Percentiles rank a stretch among this genome's conserved stretches.
These are phyloP conservation scores for Rhopilema esculentum DNA, from an alignment of 30 jellyfish, hydroid and myxozoan species.

Conservation along the genomic window DNA sequence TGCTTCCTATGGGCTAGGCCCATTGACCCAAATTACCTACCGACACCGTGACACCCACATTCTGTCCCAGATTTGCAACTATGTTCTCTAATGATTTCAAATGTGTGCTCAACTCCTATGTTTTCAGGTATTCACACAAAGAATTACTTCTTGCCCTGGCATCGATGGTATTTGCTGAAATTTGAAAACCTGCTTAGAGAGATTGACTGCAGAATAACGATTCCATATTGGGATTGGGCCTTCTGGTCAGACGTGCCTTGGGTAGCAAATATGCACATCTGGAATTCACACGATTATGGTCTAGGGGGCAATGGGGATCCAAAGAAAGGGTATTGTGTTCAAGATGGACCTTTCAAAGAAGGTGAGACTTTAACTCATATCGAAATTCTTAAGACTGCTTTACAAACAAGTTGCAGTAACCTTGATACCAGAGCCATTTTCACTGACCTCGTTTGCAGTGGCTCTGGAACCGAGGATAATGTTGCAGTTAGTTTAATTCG, in stretches of 20 bases:
- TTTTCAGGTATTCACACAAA: constrained; percentile 72
- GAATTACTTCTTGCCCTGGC: constrained; percentile 84
- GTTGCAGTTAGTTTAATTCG: too few species aligned
- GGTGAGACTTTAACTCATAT: constrained; percentile 27
- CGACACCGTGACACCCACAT: too few species aligned
- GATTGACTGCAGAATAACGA: constrained; percentile 85
- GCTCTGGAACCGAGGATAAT: too few species aligned
- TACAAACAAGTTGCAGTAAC: too few species aligned
- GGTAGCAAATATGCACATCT: constrained; percentile 68
- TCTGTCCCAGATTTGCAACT: too few species aligned
- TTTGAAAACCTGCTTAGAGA: constrained; percentile 82
- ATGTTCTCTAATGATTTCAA: too few species aligned
- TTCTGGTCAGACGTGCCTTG: constrained; percentile 76
- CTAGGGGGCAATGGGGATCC: constrained; percentile 93
- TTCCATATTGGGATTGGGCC: constrained; percentile 98
- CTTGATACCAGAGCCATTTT: too few species aligned
- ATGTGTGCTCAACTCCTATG: too few species aligned
- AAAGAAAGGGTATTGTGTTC: constrained; percentile 79
- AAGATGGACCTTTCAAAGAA: constrained; percentile 80
- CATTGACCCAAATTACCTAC: too few species aligned
- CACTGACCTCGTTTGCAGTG: too few species aligned
- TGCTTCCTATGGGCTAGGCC: too few species aligned
- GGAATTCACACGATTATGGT: constrained; percentile 74
- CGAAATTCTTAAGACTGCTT: neutral
- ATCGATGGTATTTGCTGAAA: constrained; percentile 84